Base-by-base conservation (phyloP, 53 echinoderm and acorn worm genomes). In the Temnopleurus reevesii region DNA sequence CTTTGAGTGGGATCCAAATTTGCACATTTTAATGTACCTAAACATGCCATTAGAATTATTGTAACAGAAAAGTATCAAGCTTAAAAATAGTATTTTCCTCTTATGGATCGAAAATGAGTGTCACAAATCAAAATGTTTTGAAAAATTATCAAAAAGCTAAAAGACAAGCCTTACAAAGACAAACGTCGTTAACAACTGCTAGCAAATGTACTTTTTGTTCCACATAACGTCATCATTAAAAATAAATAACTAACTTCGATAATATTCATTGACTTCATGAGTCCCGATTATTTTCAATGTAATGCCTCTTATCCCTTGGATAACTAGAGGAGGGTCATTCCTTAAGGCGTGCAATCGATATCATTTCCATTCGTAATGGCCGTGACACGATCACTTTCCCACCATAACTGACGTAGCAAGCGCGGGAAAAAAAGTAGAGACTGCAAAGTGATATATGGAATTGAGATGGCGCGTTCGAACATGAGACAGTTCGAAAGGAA, bases 291-390 rank as follows among this genome's bases (percentile, higher is more conserved):
- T 71, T 41, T 41, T 6, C 43, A 2, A 4, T 38, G 36, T 15
- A 71, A 71, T 71, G 36, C 71, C 38, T n/a, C 71, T 43, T 9
- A 71, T 71, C 5, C 38, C 71, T 41, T 8, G 23, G 41, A 41
- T 71, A 71, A 71, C n/a, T n/a, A n/a, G n/a, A n/a, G n/a, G 71
- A 71, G 71, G 71, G 71, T 71, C 71, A 71, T 41, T 41, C 23
- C 71, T 38, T 41, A 3, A 41, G 71, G 23, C 71, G 19, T n/a
- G 41, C 21, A 8, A 71, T 71, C 71, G 71, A 71, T 71, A 41
- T n/a, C 36, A 71, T 71, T 21, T 71, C 41, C 71, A 41, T 71
- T 71, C 41, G 71, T 71, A 71, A 71, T 71, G 71, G 71, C 71
- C 41, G 41, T n/a, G 71, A 71, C 43, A 71, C 71, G 71, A 71